Evolutionary conservation across 2,888 invertebrate genomes (phyloP).

Genomic region (Litoditis marina): DNA sequence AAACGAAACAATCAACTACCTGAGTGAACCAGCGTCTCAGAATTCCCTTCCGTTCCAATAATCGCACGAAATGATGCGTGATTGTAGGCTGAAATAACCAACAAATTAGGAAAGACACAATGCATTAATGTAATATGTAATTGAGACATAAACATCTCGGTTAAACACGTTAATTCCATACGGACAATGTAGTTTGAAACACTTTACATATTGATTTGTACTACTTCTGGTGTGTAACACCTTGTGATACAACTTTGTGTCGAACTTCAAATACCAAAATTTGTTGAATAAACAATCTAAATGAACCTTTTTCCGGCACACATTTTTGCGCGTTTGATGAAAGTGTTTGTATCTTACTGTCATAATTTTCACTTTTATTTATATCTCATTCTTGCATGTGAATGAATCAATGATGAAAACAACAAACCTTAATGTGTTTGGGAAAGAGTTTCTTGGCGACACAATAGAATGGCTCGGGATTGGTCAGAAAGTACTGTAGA

Average conservation of each 20-base stretch:
- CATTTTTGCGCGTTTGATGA: too few relatives aligned
- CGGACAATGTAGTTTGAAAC: too few relatives aligned
- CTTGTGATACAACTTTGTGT: too few relatives aligned
- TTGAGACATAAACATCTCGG: background rate
- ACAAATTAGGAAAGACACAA: background rate
- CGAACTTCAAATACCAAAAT: too few relatives aligned
- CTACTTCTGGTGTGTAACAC: too few relatives aligned
- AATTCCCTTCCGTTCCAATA: constrained; percentile 79
- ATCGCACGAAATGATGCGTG: constrained; percentile 71
- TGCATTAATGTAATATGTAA: background rate
- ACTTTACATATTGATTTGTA: too few relatives aligned
- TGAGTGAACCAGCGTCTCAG: constrained; percentile 68
- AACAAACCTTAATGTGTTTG: constrained; percentile 7
- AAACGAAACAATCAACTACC: too few relatives aligned
- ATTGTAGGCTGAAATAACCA: constrained; percentile 72
- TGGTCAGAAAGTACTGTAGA: constrained; percentile 77
- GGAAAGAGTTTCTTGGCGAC: constrained; percentile 77
- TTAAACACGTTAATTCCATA: too few relatives aligned
- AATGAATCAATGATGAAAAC: background rate
- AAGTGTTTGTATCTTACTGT: too few relatives aligned
- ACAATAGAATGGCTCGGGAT: constrained; percentile 87
- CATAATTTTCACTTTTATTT: background rate
- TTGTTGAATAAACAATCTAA: too few relatives aligned
- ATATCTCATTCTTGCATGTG: background rate
- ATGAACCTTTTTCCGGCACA: too few relatives aligned